Conservation (phyloP, 2,888 invertebrate genomes). For the Hirudinaria manillensis region DNA sequence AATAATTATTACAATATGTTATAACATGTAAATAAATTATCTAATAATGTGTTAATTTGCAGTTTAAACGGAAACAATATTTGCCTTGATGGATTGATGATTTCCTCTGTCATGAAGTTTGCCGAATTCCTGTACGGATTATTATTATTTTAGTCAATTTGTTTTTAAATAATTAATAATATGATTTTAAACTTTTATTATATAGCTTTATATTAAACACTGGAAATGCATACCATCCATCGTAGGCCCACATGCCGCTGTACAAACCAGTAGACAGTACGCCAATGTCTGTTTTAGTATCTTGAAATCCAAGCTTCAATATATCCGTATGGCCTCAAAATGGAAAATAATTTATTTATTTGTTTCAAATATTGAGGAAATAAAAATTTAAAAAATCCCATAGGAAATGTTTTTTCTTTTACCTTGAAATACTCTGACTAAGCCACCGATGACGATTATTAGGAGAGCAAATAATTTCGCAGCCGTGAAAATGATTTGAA, state of each 20-base stretch:
- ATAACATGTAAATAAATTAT: background rate
- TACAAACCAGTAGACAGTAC: constrained; percentile 89
- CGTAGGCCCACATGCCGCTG: constrained; percentile 90
- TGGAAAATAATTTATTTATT: background rate
- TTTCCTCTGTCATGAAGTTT: constrained; percentile 42
- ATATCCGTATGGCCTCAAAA: constrained; percentile 27
- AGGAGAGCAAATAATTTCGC: constrained; percentile 83
- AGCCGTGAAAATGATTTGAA: constrained; percentile 87
- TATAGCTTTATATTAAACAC: background rate
- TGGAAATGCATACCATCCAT: constrained; percentile 54
- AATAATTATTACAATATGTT: background rate
- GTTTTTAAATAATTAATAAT: background rate
- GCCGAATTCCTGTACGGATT: constrained; percentile 56
- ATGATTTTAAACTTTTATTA: background rate
- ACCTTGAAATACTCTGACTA: constrained; percentile 57
- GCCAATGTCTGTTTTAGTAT: constrained; percentile 68
- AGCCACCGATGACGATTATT: constrained; percentile 81
- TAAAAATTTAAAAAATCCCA: background rate
- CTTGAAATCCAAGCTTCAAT: constrained; percentile 53
- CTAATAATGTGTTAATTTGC: background rate
- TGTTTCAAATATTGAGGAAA: background rate
- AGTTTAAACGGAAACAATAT: background rate
- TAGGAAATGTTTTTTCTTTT: background rate
- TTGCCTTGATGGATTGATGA: constrained; percentile 39
- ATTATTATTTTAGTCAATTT: background rate